A percentile compares a stretch with the other conserved stretches of the same genome.
phyloP scores from a whole-genome alignment of 2,797 vertebrate genomes.

The Catostomus latipinnis region DNA sequence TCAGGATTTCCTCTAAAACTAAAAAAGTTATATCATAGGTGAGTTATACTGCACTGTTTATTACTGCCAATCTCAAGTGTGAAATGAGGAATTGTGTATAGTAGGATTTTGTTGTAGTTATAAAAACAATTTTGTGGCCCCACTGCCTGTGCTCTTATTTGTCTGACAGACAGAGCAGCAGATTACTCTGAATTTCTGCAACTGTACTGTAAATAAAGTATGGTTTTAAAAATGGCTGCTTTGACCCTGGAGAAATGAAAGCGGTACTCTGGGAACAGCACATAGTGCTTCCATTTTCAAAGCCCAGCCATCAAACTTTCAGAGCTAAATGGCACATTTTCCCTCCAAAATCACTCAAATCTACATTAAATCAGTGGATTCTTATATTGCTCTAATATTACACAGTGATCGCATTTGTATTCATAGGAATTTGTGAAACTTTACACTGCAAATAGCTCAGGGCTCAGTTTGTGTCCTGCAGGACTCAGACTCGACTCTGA shows the following conservation, averaged over 20 bases:
- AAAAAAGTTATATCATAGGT: constrained; percentile 4
- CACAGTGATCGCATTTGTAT: background rate
- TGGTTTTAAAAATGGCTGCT: constrained; percentile 59
- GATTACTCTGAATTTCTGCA: constrained; percentile 54
- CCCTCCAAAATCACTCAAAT: constrained; percentile 32
- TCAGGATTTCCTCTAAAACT: background rate
- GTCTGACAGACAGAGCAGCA: constrained; percentile 55
- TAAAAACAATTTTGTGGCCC: constrained; percentile 44
- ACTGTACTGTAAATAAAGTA: constrained; percentile 58
- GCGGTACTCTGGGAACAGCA: constrained; percentile 47
- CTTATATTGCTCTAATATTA: background rate
- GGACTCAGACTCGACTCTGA: no score
- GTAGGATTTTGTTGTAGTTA: constrained; percentile 1
- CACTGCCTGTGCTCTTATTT: constrained; percentile 53
- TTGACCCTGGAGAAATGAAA: constrained; percentile 60
- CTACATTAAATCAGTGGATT: constrained; percentile 26
- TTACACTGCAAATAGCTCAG: background rate
- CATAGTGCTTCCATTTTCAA: constrained; percentile 55
- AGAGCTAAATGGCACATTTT: constrained; percentile 43
- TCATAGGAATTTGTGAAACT: no score
- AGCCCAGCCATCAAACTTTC: constrained; percentile 53
- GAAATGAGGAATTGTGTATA: constrained; percentile 13
- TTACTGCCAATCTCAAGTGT: constrained; percentile 6
- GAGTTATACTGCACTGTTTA: background rate
- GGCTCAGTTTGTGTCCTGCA: background rate